Evolutionary conservation across 2,797 vertebrate species (phyloP).

Genomic region (Mus minutoides): DNA sequence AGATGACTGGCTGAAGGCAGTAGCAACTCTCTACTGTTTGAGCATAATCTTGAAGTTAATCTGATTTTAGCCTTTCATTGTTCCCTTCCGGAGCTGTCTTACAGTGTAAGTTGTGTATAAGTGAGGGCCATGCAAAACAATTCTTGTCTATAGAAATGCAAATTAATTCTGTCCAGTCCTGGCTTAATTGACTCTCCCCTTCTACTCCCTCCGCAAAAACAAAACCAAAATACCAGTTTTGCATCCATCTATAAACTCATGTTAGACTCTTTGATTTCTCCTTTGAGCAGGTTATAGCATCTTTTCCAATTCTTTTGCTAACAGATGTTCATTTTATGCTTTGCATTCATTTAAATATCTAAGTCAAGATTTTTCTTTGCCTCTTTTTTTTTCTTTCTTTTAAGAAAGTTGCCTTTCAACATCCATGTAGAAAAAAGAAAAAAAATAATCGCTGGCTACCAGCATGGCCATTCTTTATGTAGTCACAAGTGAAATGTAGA

Average conservation of each 20-base stretch:
- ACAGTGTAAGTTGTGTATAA: neutral
- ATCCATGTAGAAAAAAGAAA: neutral
- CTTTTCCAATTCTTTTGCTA: slow-evolving; percentile 44
- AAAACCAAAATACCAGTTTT: slow-evolving; percentile 13
- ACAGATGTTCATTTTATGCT: slow-evolving; percentile 26
- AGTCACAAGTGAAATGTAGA: slow-evolving; percentile 23
- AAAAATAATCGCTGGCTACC: neutral
- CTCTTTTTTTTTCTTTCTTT: neutral
- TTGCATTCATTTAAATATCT: slow-evolving; percentile 30
- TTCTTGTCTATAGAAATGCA: slow-evolving; percentile 63
- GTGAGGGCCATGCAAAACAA: slow-evolving; percentile 13
- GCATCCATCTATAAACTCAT: slow-evolving; percentile 50
- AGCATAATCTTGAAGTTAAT: slow-evolving; percentile 48
- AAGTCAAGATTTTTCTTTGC: slow-evolving; percentile 15
- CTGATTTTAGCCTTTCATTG: slow-evolving; percentile 49
- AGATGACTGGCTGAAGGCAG: neutral
- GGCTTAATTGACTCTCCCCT: slow-evolving; percentile 59
- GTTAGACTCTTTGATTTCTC: slow-evolving; percentile 49
- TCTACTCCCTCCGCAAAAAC: neutral
- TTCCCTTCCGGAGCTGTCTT: slow-evolving; percentile 20
- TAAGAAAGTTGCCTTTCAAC: slow-evolving; percentile 38
- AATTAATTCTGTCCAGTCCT: slow-evolving; percentile 57
- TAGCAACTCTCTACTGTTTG: neutral
- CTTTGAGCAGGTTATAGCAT: slow-evolving; percentile 28
- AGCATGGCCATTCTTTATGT: neutral